Evolutionary conservation across 2,888 invertebrate species (phyloP).

Genomic region (Phaedon cochleariae): DNA sequence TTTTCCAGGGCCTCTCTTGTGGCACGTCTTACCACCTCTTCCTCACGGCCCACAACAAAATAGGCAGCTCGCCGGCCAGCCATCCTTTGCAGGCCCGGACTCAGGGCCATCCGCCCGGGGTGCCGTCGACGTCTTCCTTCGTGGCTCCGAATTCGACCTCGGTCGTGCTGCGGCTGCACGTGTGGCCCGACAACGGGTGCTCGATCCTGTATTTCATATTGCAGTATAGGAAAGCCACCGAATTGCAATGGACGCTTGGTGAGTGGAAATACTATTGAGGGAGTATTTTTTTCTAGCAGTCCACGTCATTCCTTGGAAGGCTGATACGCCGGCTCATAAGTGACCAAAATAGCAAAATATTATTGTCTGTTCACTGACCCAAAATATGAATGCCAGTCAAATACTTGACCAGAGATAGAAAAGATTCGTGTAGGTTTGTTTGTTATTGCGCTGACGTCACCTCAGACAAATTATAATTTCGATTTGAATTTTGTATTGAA

Average conservation of each 20-base stretch:
- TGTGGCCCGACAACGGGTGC: constrained; percentile 80
- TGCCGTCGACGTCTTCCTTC: constrained; percentile 70
- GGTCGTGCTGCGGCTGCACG: constrained; percentile 70
- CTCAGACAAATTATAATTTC: background rate
- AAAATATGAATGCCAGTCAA: too few relatives aligned
- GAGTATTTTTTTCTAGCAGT: too few relatives aligned
- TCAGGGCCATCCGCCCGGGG: constrained; percentile 76
- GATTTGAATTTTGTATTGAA: background rate
- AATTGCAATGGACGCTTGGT: constrained; percentile 76
- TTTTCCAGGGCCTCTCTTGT: constrained; percentile 68
- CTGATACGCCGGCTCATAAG: too few relatives aligned
- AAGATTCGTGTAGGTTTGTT: too few relatives aligned
- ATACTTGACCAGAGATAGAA: too few relatives aligned
- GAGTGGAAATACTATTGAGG: constrained; percentile 30
- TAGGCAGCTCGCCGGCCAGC: constrained; percentile 75
- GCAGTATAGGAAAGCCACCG: constrained; percentile 71
- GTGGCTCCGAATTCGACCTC: constrained; percentile 77
- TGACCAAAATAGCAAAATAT: too few relatives aligned
- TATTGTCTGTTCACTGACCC: too few relatives aligned
- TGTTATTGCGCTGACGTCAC: background rate
- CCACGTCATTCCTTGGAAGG: too few relatives aligned
- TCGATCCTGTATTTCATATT: constrained; percentile 74
- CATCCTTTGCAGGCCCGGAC: constrained; percentile 74
- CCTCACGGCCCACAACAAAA: constrained; percentile 75
- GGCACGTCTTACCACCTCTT: constrained; percentile 79